Conservation (phyloP, 64 coral and sea anemone genomes). For the Montipora capricornis region DNA sequence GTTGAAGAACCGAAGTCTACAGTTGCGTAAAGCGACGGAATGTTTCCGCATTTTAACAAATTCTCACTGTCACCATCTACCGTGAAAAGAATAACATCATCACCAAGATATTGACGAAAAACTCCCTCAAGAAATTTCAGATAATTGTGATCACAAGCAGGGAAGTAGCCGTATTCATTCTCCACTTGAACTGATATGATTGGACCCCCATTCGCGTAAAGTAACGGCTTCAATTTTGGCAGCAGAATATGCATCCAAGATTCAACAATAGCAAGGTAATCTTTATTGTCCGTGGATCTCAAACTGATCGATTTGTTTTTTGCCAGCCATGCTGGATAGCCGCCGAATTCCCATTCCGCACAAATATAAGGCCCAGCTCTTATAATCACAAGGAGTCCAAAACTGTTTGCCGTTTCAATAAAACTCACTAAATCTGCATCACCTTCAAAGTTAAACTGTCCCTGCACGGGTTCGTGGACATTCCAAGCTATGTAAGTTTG, state of each 20-base stretch:
- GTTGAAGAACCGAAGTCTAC: conserved; percentile 67
- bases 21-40: conserved; percentile 80
- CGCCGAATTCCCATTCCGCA: conserved; percentile 90
- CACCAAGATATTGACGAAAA: conserved; percentile 71
- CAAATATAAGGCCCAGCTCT: conserved; percentile 84
- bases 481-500: conserved; percentile 87
- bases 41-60: conserved; percentile 63
- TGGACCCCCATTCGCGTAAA: conserved; percentile 87
- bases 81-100: conserved; percentile 79
- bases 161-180: conserved; percentile 53
- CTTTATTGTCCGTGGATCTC: conserved; percentile 70
- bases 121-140: conserved; percentile 61
- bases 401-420: conserved; percentile 58
- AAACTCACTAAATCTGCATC: conserved; percentile 72
- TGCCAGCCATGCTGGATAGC: conserved; percentile 83
- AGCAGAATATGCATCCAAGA: conserved; percentile 82
- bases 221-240: conserved; percentile 75
- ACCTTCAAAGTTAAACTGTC: conserved; percentile 81
- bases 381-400: conserved; percentile 73
- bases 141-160: conserved; percentile 69
- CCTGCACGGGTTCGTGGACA: conserved; percentile 65
- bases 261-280: conserved; percentile 55
- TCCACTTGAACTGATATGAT: conserved; percentile 89
- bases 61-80: conserved; percentile 60
- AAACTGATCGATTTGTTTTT: conserved; percentile 79